Base-by-base conservation (phyloP, 1,140 invertebrate genomes). In the Drosophila nasuta region DNA sequence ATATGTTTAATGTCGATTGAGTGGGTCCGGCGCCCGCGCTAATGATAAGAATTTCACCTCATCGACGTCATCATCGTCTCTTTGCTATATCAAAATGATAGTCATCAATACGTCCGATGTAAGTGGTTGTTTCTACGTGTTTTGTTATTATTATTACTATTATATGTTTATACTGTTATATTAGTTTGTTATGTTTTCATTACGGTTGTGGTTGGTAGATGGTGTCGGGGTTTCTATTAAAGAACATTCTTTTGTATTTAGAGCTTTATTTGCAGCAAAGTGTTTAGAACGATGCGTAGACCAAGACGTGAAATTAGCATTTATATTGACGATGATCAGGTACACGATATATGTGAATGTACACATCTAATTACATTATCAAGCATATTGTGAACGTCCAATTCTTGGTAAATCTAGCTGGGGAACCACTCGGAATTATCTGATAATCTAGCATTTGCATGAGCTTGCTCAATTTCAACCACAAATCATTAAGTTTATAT, bases 101-200 rank as follows among this genome's bases (percentile, higher is more conserved):
- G 83, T 87, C 73, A 87, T 87, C 85, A 87, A 87, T 80, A 81
- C 83, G 43, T 78, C 64, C 48, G 83, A 87, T 69, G 83, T 87
- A 87, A 87, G 83, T 87, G 76, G 45, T 52, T 17, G 3, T 3
- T 38, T 11, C 13, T 52, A 38, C 35, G 10, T 38, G 10, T 38
- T 38, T 38, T 38, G 7, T 33, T 8, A 33, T 33, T 33, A 10
- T 38, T 35, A 35, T 35, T 33, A 15, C 13, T 35, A n/a, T 57
- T 38, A n/a, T 41, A 67, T 77, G 8, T 48, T 73, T 11, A 35
- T 58, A 58, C 56, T 48, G 38, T 60, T 38, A 20, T 69, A 6
- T 10, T 33, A 38, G 15, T 51, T 13, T 17, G 15, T 30, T 17
- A 33, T 6, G 20, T 43, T 54, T 46, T 8, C n/a, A 35, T 49